phyloP scores from a whole-genome alignment of 2,113 vertebrate species.

The Colaptes auratus region DNA sequence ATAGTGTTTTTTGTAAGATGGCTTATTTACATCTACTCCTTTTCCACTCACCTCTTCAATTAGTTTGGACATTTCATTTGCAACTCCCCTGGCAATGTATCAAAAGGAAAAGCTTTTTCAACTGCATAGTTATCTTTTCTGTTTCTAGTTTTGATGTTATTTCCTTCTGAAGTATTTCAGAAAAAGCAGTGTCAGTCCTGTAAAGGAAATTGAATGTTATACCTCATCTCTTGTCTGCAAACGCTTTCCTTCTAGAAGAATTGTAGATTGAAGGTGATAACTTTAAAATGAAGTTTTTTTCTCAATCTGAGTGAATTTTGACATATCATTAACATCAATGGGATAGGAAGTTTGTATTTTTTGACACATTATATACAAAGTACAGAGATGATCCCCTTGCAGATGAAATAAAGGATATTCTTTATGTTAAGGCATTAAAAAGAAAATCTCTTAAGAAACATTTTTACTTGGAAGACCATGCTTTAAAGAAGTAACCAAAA shows the following conservation, averaged over 20 bases:
- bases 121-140: not conserved
- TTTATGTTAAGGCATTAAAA: not conserved
- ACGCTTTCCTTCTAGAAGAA: not conserved
- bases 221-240: not conserved
- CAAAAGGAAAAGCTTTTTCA: not conserved
- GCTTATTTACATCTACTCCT: not conserved
- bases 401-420: not conserved
- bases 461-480: not conserved
- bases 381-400: rapidly evolving
- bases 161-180: not conserved
- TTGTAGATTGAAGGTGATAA: not conserved
- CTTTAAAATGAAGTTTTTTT: not conserved
- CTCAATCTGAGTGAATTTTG: not conserved
- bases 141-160: not conserved
- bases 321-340: rapidly evolving
- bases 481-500: not conserved
- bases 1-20: not conserved
- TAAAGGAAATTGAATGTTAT: not conserved
- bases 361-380: not conserved
- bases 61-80: not conserved
- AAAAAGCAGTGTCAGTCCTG: not conserved
- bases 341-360: not conserved
- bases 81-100: not conserved
- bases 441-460: not conserved
- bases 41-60: not conserved